Evolutionary conservation across 2,113 vertebrate genomes (phyloP), one percentile per base, ranked within the genome.

Genomic region (Cranoglanis bouderius): DNA sequence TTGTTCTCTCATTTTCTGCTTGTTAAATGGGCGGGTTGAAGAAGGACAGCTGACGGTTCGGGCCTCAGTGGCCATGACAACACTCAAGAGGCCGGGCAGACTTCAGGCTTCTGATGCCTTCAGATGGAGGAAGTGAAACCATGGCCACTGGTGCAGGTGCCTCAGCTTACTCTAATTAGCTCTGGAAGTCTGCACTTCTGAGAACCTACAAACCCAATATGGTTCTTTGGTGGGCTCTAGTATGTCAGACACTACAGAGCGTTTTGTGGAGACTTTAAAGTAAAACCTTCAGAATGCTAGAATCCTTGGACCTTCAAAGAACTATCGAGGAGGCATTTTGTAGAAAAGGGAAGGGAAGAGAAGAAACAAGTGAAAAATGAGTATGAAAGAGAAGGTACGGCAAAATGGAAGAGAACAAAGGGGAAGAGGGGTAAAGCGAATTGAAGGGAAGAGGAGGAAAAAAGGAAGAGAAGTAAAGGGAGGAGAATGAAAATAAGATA

Each of bases 21-120:
- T 85, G 61, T 88, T 86, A 67, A 85, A 86, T 74, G 74, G 67
- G 43, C 14, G 26, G 87, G 74, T 49, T 49, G 57, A 40, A 82
- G 78, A 43, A 46, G 87, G 84, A 88, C 87, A 86, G 59, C 80
- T 81, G 70, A 80, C 81, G 87, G 90, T 85, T 77, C 46, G 78
- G 55, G 40, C 19, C 85, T 57, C 24, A 59, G 91, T 92, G 90
- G 67, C 93, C 90, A 90, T 92, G 90, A 93, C 90, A 89, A 91
- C 91, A 85, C 38, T 85, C 51, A 65, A 13, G n/a, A 80, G 75
- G 51, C 85, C 49, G 16, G 61, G 53, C 83, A 75, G 85, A 90
- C 81, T 84, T 85, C 14, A 51, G 65, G 12, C 61, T 89, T 92
- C 89, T 85, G 59, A 29, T 87, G 38, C 84, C 38, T 35, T 18